Base-by-base conservation (phyloP, 2,888 invertebrate species). In the Seladonia tumulorum region DNA sequence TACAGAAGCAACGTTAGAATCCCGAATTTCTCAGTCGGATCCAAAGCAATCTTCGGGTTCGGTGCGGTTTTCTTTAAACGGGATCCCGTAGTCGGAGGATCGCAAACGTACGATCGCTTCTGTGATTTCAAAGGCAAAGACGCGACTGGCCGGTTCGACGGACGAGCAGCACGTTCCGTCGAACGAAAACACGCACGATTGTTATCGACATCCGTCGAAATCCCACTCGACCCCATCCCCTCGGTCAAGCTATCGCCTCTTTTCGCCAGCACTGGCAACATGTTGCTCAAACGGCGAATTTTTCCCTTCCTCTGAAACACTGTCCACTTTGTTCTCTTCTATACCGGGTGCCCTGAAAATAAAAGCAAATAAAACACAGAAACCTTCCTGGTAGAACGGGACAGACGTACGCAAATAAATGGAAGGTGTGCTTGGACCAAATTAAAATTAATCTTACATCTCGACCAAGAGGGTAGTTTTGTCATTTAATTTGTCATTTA, bases 151-250 rank as follows among this genome's bases (percentile, higher is more conserved):
- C 60, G 49, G 63, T 70, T 39, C 25, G 81, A 81, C 22, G 45
- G 81, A 83, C 71, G 75, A 81, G 49, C n/a, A 3, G 7, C 66
- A 16, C 47, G 82, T 60, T 74, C n/a, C 81, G 7, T 22, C 22
- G 8, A 73, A 72, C 57, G 68, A 63, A 81, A 77, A 81, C 72
- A 74, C 71, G 29, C 49, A 18, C 63, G 86, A 85, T 85, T 81
- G 85, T 80, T 86, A 86, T 85, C 85, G 81, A 77, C 85, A 81
- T 74, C n/a, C 70, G 53, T 81, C 80, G 60, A 71, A 86, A 81
- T 81, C 63, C 76, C 35, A 63, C 45, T 70, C 29, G 42, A 68
- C 22, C 35, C 66, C 39, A 72, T 76, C 57, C 57, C 14, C 42
- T 49, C 42, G 47, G 29, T 45, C 73, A 63, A 49, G 29, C 42